Base-by-base conservation (phyloP, 2,888 invertebrate genomes). In the Lasioglossum zephyrum region DNA sequence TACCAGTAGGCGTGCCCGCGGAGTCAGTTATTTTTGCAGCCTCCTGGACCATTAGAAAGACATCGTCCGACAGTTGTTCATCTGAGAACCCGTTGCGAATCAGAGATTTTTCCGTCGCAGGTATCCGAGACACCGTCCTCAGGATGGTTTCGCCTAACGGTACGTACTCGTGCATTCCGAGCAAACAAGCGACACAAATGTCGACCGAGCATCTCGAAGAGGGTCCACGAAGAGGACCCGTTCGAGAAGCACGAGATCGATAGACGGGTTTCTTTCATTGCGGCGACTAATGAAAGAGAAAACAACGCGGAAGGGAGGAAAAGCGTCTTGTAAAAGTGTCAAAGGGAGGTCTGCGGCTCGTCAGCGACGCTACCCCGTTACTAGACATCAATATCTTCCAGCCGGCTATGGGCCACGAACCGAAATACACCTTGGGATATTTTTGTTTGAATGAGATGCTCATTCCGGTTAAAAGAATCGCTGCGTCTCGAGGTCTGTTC, bases 321-420 rank as follows among this genome's bases (percentile, higher is more conserved):
- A 82, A 70, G 47, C 76, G 72, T 63, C 60, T 74, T 69, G 44
- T 79, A 74, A 78, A 82, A 85, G 82, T 90, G 91, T 92, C 90
- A 90, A 88, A 90, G 73, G 80, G 83, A 84, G 72, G 90, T 39
- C 87, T 92, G 92, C 26, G 82, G 69, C 84, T 90, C 87, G 81
- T 92, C 92, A 92, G 82, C 73, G 73, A 85, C 66, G 83, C 84
- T 83, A 91, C 84, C 87, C 81, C 77, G 91, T 91, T 85, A 83
- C 41, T 82, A 77, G 60, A 82, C 89, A 88, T 84, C 87, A 91
- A 92, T 91, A 90, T 87, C 90, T 90, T 78, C 66, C 92, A 92
- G 85, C 89, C 92, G 88, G 89, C 60, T 80, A 72, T 74, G 47
- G 78, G 36, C 74, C 36, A 13, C 47, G 69, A 73, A 84, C 91